Evolutionary conservation across 1,140 invertebrate genomes (phyloP), one percentile per base, ranked within the genome.

Genomic region (roundworm (Caenorhabditis elegans)): DNA sequence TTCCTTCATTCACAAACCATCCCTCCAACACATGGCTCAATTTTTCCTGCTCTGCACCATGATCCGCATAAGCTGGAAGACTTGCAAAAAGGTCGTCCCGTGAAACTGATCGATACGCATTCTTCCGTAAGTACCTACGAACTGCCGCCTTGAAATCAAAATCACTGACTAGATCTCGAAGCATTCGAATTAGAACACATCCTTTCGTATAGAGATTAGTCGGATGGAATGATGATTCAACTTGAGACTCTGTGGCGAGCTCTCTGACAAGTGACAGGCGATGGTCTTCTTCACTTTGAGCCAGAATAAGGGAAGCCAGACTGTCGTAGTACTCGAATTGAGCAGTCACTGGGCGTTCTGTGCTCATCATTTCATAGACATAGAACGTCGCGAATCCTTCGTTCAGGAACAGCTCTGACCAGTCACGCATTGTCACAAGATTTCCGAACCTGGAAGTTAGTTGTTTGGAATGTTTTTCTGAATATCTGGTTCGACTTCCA

Each of bases 371-470:
- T 76, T 89, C 87, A 22, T 86, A 89, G n/a, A 89, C 88, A 84
- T 86, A 90, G 79, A 88, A 89, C 10, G 85, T 90, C 26, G 91
- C 91, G 86, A 92, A 92, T 46, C 91, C 91, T 87, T 92, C 91
- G 83, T 91, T 91, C 15, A 92, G 82, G 91, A 91, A 92, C 1
- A 92, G 84, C 65, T 92, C 90, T 34, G 91, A 89, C 91, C 91
- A 92, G 89, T 91, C 91, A 60, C 87, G 86, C 88, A 91, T 90
- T 3, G 91, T 91, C 8, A 91, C 91, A 87, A 91, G 89, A 86
- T 92, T 92, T 15, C 91, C 91, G 84, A 92, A 92, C 91, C 91
- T 89, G 70, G 86, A 83, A 77, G n/a, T n/a, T n/a, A n/a, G n/a
- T n/a, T n/a, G n/a, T n/a, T n/a, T n/a, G n/a, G n/a, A n/a, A n/a